Conservation (phyloP, 2,113 vertebrate species). For the Oreamnos americanus region DNA sequence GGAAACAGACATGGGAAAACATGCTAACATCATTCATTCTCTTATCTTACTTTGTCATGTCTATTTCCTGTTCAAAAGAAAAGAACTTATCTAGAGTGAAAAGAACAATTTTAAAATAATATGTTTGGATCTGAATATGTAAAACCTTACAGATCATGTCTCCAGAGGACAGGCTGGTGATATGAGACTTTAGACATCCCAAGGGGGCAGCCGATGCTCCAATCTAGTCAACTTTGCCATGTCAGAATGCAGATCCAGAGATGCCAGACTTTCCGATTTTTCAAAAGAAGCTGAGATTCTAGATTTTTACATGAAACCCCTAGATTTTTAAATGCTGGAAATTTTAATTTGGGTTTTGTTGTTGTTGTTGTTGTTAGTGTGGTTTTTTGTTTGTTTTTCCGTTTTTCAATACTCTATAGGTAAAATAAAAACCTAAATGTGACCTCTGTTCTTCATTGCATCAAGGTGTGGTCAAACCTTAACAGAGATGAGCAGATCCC, state of each 20-base stretch:
- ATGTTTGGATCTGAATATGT: background rate
- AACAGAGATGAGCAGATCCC: background rate
- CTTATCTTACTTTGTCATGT: background rate
- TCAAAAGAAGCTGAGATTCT: background rate
- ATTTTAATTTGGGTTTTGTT: background rate
- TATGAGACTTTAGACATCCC: background rate
- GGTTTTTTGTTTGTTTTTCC: background rate
- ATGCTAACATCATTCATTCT: background rate
- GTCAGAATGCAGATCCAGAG: background rate
- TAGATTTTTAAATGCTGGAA: background rate
- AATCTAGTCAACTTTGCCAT: background rate
- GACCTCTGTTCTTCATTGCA: slow-evolving; percentile 2
- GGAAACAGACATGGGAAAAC: background rate
- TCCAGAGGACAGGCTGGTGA: background rate
- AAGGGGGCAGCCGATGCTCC: background rate
- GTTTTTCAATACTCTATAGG: background rate
- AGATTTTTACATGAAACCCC: background rate
- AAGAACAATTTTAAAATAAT: slow-evolving; percentile 35
- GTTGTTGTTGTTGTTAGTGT: background rate
- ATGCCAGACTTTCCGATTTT: background rate
- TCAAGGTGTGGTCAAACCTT: background rate
- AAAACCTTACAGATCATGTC: background rate
- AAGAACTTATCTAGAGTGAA: background rate
- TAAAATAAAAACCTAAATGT: background rate
- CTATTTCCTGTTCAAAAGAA: background rate